Evolutionary conservation across 2,797 vertebrate species (phyloP).

Genomic region (Ctenosaura bakeri): DNA sequence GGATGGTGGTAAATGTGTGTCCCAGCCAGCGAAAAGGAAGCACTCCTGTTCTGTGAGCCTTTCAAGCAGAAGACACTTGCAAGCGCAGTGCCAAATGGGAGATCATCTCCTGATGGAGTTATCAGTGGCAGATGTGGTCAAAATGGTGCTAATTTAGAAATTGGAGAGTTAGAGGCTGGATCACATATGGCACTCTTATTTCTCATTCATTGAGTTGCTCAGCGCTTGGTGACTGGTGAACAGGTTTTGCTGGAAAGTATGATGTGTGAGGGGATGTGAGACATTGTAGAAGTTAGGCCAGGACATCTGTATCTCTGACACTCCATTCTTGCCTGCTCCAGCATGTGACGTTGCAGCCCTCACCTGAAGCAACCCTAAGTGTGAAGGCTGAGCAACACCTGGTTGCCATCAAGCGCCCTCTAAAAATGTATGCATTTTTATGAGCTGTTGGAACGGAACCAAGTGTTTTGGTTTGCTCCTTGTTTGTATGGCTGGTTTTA

Average conservation of each 20-base stretch:
- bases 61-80: background rate
- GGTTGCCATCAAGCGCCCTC: background rate
- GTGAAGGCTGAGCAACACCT: background rate
- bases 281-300: background rate
- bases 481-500: background rate
- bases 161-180: background rate
- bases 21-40: background rate
- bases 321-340: background rate
- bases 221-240: background rate
- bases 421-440: background rate
- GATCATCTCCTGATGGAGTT: background rate
- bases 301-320: background rate
- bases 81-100: background rate
- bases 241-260: too few relatives aligned
- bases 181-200: constrained; percentile 3
- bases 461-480: background rate
- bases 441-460: background rate
- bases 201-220: background rate
- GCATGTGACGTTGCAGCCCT: too few relatives aligned
- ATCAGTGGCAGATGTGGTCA: background rate
- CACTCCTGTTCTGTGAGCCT: background rate
- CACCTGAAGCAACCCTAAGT: background rate
- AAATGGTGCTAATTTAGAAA: background rate
- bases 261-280: background rate
- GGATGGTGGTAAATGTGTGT: too few relatives aligned